Percentiles rank a stretch among this genome's conserved stretches.
Conservation (phyloP, 2,888 invertebrate species). For the Chrysolina americana region DNA sequence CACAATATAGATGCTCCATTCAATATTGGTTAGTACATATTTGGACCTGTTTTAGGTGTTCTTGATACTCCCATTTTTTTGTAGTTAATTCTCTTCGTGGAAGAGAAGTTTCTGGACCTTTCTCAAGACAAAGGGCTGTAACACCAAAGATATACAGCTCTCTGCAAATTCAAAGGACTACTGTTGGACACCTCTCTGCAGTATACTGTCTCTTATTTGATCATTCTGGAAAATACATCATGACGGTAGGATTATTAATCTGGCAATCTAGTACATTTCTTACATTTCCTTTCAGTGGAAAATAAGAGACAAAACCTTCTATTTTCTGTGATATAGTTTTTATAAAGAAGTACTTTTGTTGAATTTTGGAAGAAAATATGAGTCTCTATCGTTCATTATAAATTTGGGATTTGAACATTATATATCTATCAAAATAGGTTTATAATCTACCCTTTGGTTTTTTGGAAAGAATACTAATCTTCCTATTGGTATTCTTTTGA, state of each 20-base stretch:
- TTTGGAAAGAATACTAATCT: too few species aligned
- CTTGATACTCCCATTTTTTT: background rate
- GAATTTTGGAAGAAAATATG: too few species aligned
- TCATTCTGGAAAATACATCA: constrained; percentile 89
- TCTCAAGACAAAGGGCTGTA: constrained; percentile 67
- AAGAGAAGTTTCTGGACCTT: constrained; percentile 79
- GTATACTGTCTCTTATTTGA: constrained; percentile 98
- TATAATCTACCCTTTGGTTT: too few species aligned
- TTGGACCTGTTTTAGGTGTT: background rate
- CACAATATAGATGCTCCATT: constrained; percentile 52
- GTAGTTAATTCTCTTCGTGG: constrained; percentile 77
- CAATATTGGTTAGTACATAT: constrained; percentile 72
- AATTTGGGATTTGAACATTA: too few species aligned
- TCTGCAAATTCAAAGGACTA: constrained; percentile 82
- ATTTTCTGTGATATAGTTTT: too few species aligned
- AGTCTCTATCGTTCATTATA: too few species aligned
- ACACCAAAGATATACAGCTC: constrained; percentile 78
- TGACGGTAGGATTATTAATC: constrained; percentile 78
- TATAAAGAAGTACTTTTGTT: too few species aligned
- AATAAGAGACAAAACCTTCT: too few species aligned
- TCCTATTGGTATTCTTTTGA: too few species aligned
- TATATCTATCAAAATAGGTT: too few species aligned
- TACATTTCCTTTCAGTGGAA: too few species aligned
- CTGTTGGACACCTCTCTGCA: constrained; percentile 95
- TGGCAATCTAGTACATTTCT: too few species aligned